Evolutionary conservation across 2,888 invertebrate genomes (phyloP).

Genomic region (Xanthostigma xanthostigma): DNA sequence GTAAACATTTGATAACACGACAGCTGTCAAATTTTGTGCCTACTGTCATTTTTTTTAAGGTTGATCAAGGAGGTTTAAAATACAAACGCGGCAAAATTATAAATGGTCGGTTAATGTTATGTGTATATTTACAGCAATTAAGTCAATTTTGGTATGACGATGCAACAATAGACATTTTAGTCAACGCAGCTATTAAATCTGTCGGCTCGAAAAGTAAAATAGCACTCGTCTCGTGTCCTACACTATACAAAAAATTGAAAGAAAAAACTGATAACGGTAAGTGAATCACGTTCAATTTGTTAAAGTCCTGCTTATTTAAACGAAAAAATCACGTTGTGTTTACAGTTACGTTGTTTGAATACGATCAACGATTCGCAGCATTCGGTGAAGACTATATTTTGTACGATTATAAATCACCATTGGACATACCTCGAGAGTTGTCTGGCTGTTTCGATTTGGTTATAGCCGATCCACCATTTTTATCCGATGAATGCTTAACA

Average conservation of each 20-base stretch:
- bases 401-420: constrained; percentile 78
- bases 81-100: too few species aligned
- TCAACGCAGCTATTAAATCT: constrained; percentile 43
- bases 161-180: constrained; percentile 55
- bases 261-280: constrained; percentile 31
- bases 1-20: too few species aligned
- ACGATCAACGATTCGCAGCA: constrained; percentile 65
- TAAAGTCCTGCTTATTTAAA: not conserved
- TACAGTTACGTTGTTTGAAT: constrained; percentile 67
- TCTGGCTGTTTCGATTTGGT: constrained; percentile 59
- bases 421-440: constrained; percentile 46
- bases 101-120: not conserved
- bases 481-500: constrained; percentile 80
- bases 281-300: constrained; percentile 6
- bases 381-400: constrained; percentile 65
- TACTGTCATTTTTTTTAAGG: too few species aligned
- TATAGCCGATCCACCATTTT: constrained; percentile 88
- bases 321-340: constrained; percentile 14
- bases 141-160: constrained; percentile 97
- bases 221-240: constrained; percentile 79
- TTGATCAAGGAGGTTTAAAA: too few species aligned
- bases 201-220: constrained; percentile 44
- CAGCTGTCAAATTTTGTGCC: too few species aligned
- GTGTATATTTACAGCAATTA: constrained; percentile 56
- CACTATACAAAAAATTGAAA: constrained; percentile 56